These are phyloP conservation scores for Rhynchomys soricoides DNA, from an alignment of 2,113 vertebrate genomes.

Conservation along the genomic window DNA sequence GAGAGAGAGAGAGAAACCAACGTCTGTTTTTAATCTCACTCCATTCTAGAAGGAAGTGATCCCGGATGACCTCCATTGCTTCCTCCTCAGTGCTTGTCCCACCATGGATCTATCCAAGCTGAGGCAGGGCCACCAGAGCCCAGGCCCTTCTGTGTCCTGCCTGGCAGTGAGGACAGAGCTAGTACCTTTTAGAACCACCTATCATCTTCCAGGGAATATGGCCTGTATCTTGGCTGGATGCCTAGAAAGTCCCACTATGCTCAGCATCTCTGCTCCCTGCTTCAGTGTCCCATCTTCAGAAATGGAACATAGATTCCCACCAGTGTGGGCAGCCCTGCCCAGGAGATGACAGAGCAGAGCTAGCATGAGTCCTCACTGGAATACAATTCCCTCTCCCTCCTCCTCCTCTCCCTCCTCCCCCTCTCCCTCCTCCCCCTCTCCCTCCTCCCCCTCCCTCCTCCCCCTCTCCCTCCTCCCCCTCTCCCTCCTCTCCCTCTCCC, in stretches of 20 bases:
- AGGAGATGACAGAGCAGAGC: rapidly evolving
- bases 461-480: too few species aligned
- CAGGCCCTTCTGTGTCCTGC: background rate
- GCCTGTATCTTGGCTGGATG: background rate
- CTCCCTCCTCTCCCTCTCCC: too few species aligned
- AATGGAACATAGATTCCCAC: background rate
- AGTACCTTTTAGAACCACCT: background rate
- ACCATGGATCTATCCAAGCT: background rate
- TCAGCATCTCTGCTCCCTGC: background rate
- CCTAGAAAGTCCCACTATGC: too few species aligned
- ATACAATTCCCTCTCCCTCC: background rate
- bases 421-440: too few species aligned
- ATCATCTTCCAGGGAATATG: rapidly evolving
- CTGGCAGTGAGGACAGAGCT: background rate
- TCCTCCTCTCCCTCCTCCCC: too few species aligned
- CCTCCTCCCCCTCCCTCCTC: too few species aligned
- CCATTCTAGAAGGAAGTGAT: background rate
- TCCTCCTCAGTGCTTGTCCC: background rate
- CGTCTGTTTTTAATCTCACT: background rate
- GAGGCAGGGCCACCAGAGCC: background rate
- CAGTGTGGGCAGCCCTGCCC: too few species aligned
- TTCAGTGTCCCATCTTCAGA: background rate
- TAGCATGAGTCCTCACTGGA: rapidly evolving
- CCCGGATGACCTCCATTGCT: rapidly evolving
- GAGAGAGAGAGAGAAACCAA: background rate